These are phyloP conservation scores for Homarus americanus DNA, from an alignment of 1,140 invertebrate species.

Conservation along the genomic window DNA sequence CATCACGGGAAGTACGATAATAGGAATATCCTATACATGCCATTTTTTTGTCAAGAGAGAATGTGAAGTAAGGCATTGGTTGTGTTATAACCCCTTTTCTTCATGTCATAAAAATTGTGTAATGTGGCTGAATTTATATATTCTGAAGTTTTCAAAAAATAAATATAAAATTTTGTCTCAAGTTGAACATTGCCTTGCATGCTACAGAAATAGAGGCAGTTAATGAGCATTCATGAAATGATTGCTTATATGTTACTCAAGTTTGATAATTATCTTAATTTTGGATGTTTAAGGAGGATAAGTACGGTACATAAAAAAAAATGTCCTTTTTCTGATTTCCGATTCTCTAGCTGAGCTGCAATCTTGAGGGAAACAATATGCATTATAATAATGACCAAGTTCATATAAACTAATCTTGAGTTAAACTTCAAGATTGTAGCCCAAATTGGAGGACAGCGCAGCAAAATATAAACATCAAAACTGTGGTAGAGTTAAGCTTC, in stretches of 20 bases:
- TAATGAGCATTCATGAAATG: background rate
- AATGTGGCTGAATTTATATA: background rate
- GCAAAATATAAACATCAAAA: constrained; percentile 45
- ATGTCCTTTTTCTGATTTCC: constrained; percentile 1
- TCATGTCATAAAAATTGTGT: background rate
- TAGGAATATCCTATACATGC: background rate
- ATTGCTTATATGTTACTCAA: background rate
- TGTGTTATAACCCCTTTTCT: background rate
- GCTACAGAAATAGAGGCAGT: background rate
- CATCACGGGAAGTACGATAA: background rate
- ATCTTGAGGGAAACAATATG: background rate
- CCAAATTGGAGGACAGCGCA: constrained; percentile 39
- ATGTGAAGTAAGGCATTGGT: background rate
- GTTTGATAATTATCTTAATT: background rate
- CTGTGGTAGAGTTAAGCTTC: constrained; percentile 15
- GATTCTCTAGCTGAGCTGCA: constrained; percentile 31
- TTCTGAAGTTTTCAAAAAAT: background rate
- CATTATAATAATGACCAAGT: background rate
- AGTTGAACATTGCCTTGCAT: background rate
- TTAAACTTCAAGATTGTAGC: constrained; percentile 14
- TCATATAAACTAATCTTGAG: background rate
- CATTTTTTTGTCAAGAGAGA: background rate
- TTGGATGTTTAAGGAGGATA: background rate
- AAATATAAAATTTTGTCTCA: background rate
- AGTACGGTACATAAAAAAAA: background rate